phyloP scores from a whole-genome alignment of 2,888 invertebrate species.

The Acrobasis repandana region DNA sequence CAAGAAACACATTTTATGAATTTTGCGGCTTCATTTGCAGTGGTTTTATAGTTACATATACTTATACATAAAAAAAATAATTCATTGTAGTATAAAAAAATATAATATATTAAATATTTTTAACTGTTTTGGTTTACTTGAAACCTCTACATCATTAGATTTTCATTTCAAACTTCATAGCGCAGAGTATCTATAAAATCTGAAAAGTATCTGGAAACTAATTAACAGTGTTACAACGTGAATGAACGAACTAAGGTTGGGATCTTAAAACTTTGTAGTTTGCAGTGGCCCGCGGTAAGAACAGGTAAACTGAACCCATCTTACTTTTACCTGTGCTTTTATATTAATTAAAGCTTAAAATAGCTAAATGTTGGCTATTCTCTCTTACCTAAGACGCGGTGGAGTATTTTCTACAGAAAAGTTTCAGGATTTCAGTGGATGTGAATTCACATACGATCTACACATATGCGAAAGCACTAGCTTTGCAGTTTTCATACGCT shows the following conservation, averaged over 20 bases:
- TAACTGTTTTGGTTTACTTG: neutral
- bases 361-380: neutral
- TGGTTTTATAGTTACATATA: too few species aligned
- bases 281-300: neutral
- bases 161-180: neutral
- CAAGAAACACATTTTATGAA: too few species aligned
- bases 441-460: too few species aligned
- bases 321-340: constrained; percentile 5
- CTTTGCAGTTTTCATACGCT: neutral
- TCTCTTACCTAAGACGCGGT: neutral
- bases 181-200: neutral
- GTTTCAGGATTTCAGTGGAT: too few species aligned
- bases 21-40: too few species aligned
- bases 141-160: neutral
- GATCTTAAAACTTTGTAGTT: constrained; percentile 11
- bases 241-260: constrained; percentile 8
- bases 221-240: constrained; percentile 7
- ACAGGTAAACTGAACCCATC: constrained; percentile 11
- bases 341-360: neutral
- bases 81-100: too few species aligned
- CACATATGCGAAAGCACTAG: neutral
- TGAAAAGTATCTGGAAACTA: neutral
- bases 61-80: too few species aligned
- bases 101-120: too few species aligned
- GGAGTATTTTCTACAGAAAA: too few species aligned